Percentiles rank a stretch among this genome's conserved stretches.
Evolutionary conservation across 2,113 vertebrate genomes (phyloP).

Genomic region (Plecturocebus donacophilus): DNA sequence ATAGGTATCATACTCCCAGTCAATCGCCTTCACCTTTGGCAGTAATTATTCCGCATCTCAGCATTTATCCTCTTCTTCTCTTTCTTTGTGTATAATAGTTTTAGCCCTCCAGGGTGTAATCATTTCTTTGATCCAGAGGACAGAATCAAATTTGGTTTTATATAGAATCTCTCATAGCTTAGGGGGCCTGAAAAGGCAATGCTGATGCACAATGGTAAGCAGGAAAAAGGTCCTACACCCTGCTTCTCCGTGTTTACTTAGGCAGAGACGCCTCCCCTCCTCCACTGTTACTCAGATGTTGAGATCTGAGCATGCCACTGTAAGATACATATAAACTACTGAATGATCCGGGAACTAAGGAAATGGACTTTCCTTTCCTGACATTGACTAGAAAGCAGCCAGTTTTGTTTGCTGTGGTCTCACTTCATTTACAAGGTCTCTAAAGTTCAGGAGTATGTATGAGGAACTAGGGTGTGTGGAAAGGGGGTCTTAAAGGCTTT

Average conservation of each 20-base stretch:
- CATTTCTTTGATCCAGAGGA: slow-evolving; percentile 68
- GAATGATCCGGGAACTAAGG: background rate
- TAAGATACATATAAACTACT: background rate
- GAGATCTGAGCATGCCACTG: background rate
- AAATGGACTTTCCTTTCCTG: background rate
- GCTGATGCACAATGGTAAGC: background rate
- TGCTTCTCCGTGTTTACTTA: background rate
- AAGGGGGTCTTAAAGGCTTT: background rate
- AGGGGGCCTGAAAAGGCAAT: background rate
- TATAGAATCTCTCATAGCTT: slow-evolving; percentile 39
- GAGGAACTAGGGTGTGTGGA: background rate
- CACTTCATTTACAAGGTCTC: background rate
- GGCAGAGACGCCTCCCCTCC: background rate
- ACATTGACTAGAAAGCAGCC: background rate
- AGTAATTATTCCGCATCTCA: slow-evolving; percentile 66
- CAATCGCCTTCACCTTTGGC: slow-evolving; percentile 60
- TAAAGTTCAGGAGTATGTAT: background rate
- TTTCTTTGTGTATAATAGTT: slow-evolving; percentile 64
- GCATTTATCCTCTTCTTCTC: slow-evolving; percentile 42
- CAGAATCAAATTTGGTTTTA: slow-evolving; percentile 72
- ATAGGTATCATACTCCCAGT: slow-evolving; percentile 14
- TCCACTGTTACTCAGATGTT: background rate
- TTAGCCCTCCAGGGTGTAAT: slow-evolving; percentile 64
- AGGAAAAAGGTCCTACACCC: background rate
- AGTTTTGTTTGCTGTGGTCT: background rate